Evolutionary conservation across 2,888 invertebrate genomes (phyloP).

Genomic region (Chamaedrilus cognettii): DNA sequence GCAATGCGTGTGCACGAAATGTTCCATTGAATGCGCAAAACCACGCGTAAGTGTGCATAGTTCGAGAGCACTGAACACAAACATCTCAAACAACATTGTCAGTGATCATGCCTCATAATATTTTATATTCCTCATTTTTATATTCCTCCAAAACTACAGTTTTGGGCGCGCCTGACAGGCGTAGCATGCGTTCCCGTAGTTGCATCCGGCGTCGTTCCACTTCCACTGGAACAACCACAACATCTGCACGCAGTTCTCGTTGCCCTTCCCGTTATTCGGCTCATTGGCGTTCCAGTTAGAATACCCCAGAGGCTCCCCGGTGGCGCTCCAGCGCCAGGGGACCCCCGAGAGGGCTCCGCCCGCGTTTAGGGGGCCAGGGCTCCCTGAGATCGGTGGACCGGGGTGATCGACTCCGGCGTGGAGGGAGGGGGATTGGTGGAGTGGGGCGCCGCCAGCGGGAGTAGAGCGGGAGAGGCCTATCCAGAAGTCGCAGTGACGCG

Average conservation of each 20-base stretch:
- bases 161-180: constrained; percentile 31
- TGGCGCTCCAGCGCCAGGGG: constrained; percentile 14
- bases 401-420: too few relatives aligned
- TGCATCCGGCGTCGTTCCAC: constrained; percentile 38
- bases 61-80: too few relatives aligned
- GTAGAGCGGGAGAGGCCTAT: constrained; percentile 22
- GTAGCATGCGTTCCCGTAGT: constrained; percentile 35
- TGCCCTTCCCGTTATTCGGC: constrained; percentile 37
- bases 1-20: too few relatives aligned
- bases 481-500: constrained; percentile 40
- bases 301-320: constrained; percentile 31
- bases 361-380: background rate
- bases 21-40: too few relatives aligned
- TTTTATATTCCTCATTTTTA: too few relatives aligned
- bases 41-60: too few relatives aligned
- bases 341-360: constrained; percentile 10
- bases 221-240: constrained; percentile 37
- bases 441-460: background rate
- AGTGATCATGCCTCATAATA: too few relatives aligned
- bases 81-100: too few relatives aligned
- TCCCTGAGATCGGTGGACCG: background rate
- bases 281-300: constrained; percentile 39
- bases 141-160: too few relatives aligned
- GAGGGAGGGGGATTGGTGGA: background rate
- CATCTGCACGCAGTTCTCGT: constrained; percentile 39